Conservation (phyloP, 53 echinoderm and acorn worm genomes). For the Temnopleurus reevesii region DNA sequence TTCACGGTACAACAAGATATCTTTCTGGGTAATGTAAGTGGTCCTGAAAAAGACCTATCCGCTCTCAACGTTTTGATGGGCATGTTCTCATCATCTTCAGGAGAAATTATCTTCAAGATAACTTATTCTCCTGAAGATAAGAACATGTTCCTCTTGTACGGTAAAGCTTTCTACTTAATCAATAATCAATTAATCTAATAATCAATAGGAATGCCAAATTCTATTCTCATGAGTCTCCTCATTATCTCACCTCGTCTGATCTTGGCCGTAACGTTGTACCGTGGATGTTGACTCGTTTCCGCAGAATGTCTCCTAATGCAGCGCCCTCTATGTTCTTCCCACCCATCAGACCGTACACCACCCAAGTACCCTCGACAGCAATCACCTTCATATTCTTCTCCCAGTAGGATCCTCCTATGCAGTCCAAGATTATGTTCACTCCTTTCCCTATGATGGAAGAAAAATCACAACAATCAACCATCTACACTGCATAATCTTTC, state of each 20-base stretch:
- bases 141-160: too few species aligned
- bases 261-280: slow-evolving; percentile 79
- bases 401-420: slow-evolving; percentile 81
- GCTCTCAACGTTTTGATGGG: too few species aligned
- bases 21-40: too few species aligned
- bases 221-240: not conserved
- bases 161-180: too few species aligned
- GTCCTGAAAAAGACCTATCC: too few species aligned
- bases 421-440: slow-evolving; percentile 88
- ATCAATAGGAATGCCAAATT: too few species aligned
- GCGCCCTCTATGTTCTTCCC: slow-evolving; percentile 76
- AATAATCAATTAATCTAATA: too few species aligned
- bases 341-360: slow-evolving; percentile 85
- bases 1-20: too few species aligned
- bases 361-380: slow-evolving; percentile 85
- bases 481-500: slow-evolving; percentile 73
- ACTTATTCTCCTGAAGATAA: too few species aligned
- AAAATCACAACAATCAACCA: too few species aligned
- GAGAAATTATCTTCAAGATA: too few species aligned
- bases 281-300: slow-evolving; percentile 70
- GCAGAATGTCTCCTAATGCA: slow-evolving; percentile 67
- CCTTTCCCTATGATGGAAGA: slow-evolving; percentile 71
- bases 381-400: slow-evolving; percentile 74
- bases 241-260: slow-evolving; percentile 71
- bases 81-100: too few species aligned